These are phyloP conservation scores for Lithophane leautieri DNA, from an alignment of 2,888 invertebrate species.

Conservation along the genomic window DNA sequence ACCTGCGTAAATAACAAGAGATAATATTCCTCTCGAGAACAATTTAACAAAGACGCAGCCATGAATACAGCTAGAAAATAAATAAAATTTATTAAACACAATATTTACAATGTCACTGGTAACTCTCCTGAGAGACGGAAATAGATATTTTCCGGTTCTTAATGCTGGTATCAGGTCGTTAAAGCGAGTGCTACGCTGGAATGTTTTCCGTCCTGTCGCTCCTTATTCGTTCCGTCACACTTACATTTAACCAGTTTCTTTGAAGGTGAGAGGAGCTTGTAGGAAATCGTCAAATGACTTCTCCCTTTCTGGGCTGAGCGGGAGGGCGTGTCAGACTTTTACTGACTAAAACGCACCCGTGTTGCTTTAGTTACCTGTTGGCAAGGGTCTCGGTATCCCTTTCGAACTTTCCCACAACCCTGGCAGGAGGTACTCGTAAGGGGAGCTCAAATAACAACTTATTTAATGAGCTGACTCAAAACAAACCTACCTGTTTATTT, in stretches of 20 bases:
- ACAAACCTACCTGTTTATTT: constrained; percentile 15
- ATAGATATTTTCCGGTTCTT: constrained; percentile 66
- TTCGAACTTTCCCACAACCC: too few relatives aligned
- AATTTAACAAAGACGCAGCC: constrained; percentile 38
- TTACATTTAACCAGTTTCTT: constrained; percentile 40
- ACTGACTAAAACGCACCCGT: too few relatives aligned
- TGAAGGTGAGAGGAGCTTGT: constrained; percentile 28
- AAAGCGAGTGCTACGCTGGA: constrained; percentile 55
- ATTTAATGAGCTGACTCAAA: constrained; percentile 26
- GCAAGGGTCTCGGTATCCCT: too few relatives aligned
- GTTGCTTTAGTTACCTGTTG: too few relatives aligned
- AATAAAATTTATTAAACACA: constrained; percentile 61
- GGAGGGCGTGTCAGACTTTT: too few relatives aligned
- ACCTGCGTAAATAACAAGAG: constrained; percentile 21
- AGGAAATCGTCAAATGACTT: too few relatives aligned
- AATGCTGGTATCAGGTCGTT: constrained; percentile 61
- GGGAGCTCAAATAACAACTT: constrained; percentile 25
- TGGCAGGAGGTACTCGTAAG: too few relatives aligned
- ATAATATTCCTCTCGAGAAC: constrained; percentile 33
- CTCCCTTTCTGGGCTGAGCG: too few relatives aligned
- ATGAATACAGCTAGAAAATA: constrained; percentile 40
- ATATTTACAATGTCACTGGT: constrained; percentile 65
- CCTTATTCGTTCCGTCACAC: constrained; percentile 57
- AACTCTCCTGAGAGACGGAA: constrained; percentile 58
- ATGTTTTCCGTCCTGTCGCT: constrained; percentile 67